phyloP scores from a whole-genome alignment of 2,113 vertebrate species.

The Cranoglanis bouderius region DNA sequence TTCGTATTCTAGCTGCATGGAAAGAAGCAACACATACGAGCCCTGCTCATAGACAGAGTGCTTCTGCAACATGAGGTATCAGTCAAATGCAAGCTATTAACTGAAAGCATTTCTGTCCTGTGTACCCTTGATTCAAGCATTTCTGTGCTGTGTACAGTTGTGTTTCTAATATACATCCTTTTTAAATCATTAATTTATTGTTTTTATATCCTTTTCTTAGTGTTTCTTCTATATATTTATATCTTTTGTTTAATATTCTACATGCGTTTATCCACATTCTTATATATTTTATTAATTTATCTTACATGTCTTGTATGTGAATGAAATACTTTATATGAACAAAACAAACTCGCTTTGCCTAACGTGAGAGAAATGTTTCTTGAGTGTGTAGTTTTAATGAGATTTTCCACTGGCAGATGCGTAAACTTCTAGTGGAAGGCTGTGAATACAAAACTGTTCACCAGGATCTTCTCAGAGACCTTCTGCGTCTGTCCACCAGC shows the following conservation, averaged over 20 bases:
- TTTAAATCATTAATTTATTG: background rate
- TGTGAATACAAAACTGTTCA: conserved; percentile 91
- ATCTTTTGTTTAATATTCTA: background rate
- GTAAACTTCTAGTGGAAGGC: conserved; percentile 91
- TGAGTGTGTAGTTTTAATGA: background rate
- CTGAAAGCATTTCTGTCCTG: background rate
- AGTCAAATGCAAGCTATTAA: background rate
- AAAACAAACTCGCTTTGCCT: background rate
- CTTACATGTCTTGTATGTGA: background rate
- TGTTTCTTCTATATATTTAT: background rate
- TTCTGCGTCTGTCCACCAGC: conserved; percentile 91
- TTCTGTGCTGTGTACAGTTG: background rate
- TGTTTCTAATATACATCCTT: background rate
- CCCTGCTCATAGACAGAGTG: conserved; percentile 92
- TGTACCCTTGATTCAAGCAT: background rate
- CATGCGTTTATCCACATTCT: background rate
- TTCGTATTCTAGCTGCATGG: conserved; percentile 82
- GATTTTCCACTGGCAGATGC: conserved; percentile 72
- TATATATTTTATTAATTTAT: background rate
- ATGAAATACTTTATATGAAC: background rate
- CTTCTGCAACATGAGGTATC: conserved; percentile 95
- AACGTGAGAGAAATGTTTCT: background rate
- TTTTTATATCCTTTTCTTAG: background rate
- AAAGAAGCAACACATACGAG: conserved; percentile 92
- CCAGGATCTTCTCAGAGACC: conserved; percentile 89